A percentile compares a stretch with the other conserved stretches of the same genome.
phyloP scores from a whole-genome alignment of 2,113 vertebrate species.

The Thamnophis sirtalis region DNA sequence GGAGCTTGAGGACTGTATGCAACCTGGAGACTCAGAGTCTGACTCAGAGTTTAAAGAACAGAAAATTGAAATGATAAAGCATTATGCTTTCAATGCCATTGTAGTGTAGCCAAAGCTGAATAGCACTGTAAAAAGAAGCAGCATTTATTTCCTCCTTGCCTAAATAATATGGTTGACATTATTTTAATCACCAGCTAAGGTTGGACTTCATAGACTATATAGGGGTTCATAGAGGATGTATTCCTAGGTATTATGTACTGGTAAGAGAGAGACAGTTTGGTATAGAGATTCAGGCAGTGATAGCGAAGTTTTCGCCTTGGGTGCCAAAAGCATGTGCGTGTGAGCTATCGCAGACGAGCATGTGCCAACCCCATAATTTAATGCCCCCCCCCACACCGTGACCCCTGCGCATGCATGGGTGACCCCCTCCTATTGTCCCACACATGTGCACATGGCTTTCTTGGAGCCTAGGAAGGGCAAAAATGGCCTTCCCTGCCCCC shows the following conservation, averaged over 20 bases:
- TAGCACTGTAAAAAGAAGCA: background rate
- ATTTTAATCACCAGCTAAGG: background rate
- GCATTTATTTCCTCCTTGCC: background rate
- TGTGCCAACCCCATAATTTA: no score
- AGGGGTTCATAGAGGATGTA: background rate
- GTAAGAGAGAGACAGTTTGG: background rate
- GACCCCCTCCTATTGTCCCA: no score
- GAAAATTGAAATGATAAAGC: background rate
- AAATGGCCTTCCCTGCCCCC: no score
- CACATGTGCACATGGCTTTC: no score
- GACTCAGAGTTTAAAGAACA: background rate
- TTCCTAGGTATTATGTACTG: background rate
- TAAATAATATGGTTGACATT: background rate
- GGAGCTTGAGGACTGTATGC: background rate
- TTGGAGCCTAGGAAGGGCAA: no score
- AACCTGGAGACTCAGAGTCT: background rate
- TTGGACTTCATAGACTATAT: background rate
- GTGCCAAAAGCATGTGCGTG: no score
- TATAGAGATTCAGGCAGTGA: background rate
- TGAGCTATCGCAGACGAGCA: no score
- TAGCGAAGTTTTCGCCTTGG: no score
- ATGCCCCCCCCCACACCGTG: no score
- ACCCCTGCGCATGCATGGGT: no score
- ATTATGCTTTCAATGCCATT: background rate
- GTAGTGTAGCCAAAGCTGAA: background rate